Conservation (phyloP, 2,113 vertebrate species). For the Lophius piscatorius region DNA sequence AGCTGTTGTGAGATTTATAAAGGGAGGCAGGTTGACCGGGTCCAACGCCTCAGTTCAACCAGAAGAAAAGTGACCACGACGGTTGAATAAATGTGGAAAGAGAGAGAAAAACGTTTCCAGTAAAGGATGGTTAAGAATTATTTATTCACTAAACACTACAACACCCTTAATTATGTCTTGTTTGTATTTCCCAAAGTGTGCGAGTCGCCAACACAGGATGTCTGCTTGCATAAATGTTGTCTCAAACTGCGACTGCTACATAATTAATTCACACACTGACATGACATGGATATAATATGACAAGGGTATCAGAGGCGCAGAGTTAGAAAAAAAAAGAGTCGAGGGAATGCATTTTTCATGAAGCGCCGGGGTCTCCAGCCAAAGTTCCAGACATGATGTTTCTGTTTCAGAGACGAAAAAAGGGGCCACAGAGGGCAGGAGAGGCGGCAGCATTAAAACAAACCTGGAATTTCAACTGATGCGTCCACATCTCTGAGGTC, state of each 20-base stretch:
- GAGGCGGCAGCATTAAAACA: slow-evolving; percentile 44
- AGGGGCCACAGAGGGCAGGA: slow-evolving; percentile 35
- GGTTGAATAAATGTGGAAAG: slow-evolving; percentile 30
- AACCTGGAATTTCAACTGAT: slow-evolving; percentile 40
- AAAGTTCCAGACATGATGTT: slow-evolving; percentile 66
- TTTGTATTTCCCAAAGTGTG: slow-evolving; percentile 50
- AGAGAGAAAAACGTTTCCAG: slow-evolving; percentile 32
- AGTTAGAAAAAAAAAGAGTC: slow-evolving; percentile 62
- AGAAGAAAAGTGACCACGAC: slow-evolving; percentile 51
- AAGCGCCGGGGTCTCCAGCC: slow-evolving; percentile 66
- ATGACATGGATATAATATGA: slow-evolving; percentile 80
- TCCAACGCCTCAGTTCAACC: slow-evolving; percentile 53
- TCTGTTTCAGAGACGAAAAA: slow-evolving; percentile 50
- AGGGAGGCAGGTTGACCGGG: slow-evolving; percentile 27
- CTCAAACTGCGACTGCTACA: slow-evolving; percentile 64
- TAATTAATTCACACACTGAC: slow-evolving; percentile 74
- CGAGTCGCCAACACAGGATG: slow-evolving; percentile 48
- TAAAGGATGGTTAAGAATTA: slow-evolving; percentile 49
- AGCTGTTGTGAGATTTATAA: slow-evolving; percentile 24
- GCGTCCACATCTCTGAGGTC: slow-evolving; percentile 26
- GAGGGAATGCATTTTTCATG: slow-evolving; percentile 77
- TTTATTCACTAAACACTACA: slow-evolving; percentile 56
- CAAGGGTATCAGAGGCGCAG: slow-evolving; percentile 71
- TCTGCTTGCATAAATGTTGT: slow-evolving; percentile 59
- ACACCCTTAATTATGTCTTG: slow-evolving; percentile 62